Evolutionary conservation across 2,113 vertebrate genomes (phyloP).

Genomic region (Sisor rabdophorus): DNA sequence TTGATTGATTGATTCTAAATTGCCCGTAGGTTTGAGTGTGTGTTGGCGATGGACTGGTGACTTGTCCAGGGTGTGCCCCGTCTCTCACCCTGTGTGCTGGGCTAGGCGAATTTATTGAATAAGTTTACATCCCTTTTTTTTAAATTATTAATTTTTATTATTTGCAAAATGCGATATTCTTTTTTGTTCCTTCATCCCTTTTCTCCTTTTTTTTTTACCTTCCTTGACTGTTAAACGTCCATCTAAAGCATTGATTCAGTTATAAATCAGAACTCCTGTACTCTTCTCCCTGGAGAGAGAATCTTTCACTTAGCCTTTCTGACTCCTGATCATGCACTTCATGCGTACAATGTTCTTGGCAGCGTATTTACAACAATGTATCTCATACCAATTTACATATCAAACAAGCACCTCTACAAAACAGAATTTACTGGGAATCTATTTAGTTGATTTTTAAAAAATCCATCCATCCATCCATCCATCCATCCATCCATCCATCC

Average conservation of each 20-base stretch:
- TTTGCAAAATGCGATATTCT: not conserved
- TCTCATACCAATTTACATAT: slow-evolving; percentile 19
- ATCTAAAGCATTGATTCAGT: slow-evolving; percentile 40
- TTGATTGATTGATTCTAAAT: no score
- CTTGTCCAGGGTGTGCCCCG: no score
- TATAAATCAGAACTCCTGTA: slow-evolving; percentile 44
- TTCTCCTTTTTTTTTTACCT: not conserved
- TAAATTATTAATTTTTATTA: not conserved
- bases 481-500: no score
- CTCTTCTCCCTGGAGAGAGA: slow-evolving; percentile 43
- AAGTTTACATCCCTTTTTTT: no score
- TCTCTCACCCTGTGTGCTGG: no score
- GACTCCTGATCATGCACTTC: slow-evolving; percentile 60
- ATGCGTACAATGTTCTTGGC: slow-evolving; percentile 67
- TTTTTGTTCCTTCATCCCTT: not conserved
- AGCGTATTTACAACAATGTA: slow-evolving; percentile 59
- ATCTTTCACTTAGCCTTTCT: slow-evolving; percentile 53
- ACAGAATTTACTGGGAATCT: not conserved
- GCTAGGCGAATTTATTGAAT: no score
- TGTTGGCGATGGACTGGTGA: no score
- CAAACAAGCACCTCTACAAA: slow-evolving; percentile 33
- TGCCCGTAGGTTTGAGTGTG: no score
- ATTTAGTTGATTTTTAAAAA: not conserved
- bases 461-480: no score
- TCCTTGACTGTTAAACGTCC: slow-evolving; percentile 21